Percentiles rank a stretch among this genome's conserved stretches.
phyloP scores from a whole-genome alignment of 2,888 invertebrate species.

The Cabera pusaria region DNA sequence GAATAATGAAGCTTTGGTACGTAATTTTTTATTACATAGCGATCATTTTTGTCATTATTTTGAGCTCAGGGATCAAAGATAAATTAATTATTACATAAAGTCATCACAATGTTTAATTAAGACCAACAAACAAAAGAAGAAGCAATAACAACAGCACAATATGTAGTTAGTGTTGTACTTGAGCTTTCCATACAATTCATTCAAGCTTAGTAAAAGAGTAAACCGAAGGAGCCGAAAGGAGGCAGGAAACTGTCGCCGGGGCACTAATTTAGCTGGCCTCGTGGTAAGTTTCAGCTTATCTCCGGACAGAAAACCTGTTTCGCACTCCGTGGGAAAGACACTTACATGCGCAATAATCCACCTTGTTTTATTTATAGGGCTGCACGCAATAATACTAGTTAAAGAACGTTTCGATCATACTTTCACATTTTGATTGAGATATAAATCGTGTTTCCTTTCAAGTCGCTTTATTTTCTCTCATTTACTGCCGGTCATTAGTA shows the following conservation, averaged over 20 bases:
- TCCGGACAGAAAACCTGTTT: slow-evolving; percentile 69
- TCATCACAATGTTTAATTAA: too few species aligned
- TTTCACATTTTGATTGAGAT: slow-evolving; percentile 46
- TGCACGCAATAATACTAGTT: slow-evolving; percentile 42
- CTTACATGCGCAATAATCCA: slow-evolving; percentile 71
- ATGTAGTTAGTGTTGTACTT: too few species aligned
- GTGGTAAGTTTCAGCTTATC: slow-evolving; percentile 76
- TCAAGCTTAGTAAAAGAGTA: slow-evolving; percentile 32
- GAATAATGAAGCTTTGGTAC: too few species aligned
- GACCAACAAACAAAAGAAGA: too few species aligned
- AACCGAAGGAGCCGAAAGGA: slow-evolving; percentile 49
- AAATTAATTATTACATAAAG: too few species aligned
- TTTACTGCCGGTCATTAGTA: slow-evolving; percentile 24
- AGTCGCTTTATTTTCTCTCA: slow-evolving; percentile 22
- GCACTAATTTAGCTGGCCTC: slow-evolving; percentile 72
- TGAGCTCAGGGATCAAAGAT: too few species aligned
- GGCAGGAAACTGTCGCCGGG: slow-evolving; percentile 77
- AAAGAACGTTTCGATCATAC: slow-evolving; percentile 38
- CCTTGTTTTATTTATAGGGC: slow-evolving; percentile 71
- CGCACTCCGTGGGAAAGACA: slow-evolving; percentile 77
- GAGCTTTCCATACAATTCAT: neutral
- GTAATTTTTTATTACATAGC: too few species aligned
- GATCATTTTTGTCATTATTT: too few species aligned
- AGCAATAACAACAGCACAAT: too few species aligned
- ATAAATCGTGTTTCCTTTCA: slow-evolving; percentile 31